Evolutionary conservation across 2,113 vertebrate genomes (phyloP).

Genomic region (Callionymus lyra): DNA sequence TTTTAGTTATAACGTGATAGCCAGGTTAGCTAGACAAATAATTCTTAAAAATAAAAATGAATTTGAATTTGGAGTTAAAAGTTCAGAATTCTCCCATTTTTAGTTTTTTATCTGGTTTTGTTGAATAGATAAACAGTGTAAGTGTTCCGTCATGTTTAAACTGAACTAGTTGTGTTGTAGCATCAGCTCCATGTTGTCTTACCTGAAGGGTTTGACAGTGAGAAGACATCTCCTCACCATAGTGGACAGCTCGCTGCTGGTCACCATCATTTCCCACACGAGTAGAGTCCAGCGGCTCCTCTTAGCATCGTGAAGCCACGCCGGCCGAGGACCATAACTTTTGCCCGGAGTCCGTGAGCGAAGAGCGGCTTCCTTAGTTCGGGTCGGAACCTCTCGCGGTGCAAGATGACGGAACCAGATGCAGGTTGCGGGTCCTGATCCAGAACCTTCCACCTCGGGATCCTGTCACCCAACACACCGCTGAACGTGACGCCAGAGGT

Average conservation of each 20-base stretch:
- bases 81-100: too few species aligned
- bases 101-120: too few species aligned
- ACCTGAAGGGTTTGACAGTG: conserved; percentile 97
- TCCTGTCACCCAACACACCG: background rate
- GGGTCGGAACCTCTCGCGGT: background rate
- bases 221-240: conserved; percentile 94
- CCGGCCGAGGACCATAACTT: conserved; percentile 24
- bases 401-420: too few species aligned
- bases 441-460: too few species aligned
- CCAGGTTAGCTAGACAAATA: too few species aligned
- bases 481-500: background rate
- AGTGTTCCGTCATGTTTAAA: too few species aligned
- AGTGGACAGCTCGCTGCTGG: conserved; percentile 80
- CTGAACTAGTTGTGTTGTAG: too few species aligned
- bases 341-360: background rate
- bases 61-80: too few species aligned
- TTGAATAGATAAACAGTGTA: too few species aligned
- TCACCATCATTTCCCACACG: conserved; percentile 63
- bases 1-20: too few species aligned
- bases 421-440: too few species aligned
- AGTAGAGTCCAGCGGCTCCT: conserved; percentile 13
- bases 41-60: too few species aligned
- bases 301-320: conserved; percentile 18
- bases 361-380: background rate
- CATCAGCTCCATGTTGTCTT: conserved; percentile 49